Base-by-base conservation (phyloP, 2,113 vertebrate species). In the Perognathus longimembris region DNA sequence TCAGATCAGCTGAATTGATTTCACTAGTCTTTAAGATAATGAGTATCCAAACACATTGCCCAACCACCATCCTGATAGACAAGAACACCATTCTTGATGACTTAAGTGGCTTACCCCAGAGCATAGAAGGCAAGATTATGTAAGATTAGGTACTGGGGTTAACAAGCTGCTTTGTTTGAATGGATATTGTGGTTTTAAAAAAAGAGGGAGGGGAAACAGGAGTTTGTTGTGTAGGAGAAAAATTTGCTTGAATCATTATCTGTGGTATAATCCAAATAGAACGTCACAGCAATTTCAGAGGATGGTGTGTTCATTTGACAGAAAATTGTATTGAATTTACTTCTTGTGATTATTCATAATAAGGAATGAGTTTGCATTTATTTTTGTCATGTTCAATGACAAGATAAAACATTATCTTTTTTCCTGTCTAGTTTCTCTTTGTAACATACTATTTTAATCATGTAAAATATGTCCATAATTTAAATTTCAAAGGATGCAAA, bases 301-400 rank as follows among this genome's bases (percentile, higher is more conserved):
- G n/a, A 30, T 32, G 63, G 12, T 3, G 8, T n/a, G 42, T 69
- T 32, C 21, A 50, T n/a, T 22, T 36, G 82, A 66, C 42, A 30
- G 34, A 69, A 63, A 61, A 40, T 85, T 95, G 85, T 34, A 14
- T 26, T 93, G 80, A 91, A 32, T 71, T 94, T 95, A 90, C 75
- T 85, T 81, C 20, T 76, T 82, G 34, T 90, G 89, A 85, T 67
- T 50, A 75, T 66, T 67, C 42, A 75, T 66, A 61, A 34, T 82
- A 89, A 5, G 90, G 76, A 96, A 80, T 80, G 74, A 92, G 61
- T 85, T 71, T 0, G 0, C 84, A 11, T 34, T 73, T 73, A 34
- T 73, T 89, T 81, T 88, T 93, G 57, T 87, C 66, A 63, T 14
- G 17, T 1, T 66, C 80, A 50, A 88, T 50, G 93, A 30, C n/a